A percentile compares a stretch with the other conserved stretches of the same genome.
phyloP scores from a whole-genome alignment of 2,797 vertebrate species.

The Sardinella longiceps region DNA sequence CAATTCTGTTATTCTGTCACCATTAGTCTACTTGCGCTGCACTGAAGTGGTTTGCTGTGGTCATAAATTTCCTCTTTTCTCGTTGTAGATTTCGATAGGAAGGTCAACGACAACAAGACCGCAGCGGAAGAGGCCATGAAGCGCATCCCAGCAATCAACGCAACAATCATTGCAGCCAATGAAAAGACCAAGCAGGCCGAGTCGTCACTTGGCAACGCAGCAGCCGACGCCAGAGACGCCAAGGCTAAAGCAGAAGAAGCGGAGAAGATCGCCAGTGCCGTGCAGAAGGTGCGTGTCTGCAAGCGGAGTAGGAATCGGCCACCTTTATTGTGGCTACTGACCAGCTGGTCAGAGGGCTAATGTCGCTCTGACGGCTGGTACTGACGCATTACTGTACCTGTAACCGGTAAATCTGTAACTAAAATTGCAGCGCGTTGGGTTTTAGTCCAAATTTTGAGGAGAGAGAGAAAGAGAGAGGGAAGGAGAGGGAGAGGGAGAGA shows the following conservation, averaged over 20 bases:
- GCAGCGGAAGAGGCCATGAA: slow-evolving; percentile 91
- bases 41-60: background rate
- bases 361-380: background rate
- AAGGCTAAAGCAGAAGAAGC: slow-evolving; percentile 89
- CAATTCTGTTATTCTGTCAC: background rate
- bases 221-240: slow-evolving; percentile 85
- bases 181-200: slow-evolving; percentile 89
- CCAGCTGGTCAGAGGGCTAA: background rate
- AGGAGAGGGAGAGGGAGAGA: too few relatives aligned
- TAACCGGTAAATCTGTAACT: too few relatives aligned
- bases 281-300: slow-evolving; percentile 83
- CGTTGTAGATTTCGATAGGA: slow-evolving; percentile 86
- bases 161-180: slow-evolving; percentile 85
- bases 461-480: too few relatives aligned
- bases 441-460: too few relatives aligned
- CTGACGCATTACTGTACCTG: background rate
- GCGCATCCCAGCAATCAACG: slow-evolving; percentile 88
- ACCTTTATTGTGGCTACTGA: background rate
- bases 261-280: slow-evolving; percentile 82
- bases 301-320: too few relatives aligned
- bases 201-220: slow-evolving; percentile 84
- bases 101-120: slow-evolving; percentile 97
- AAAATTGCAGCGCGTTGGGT: too few relatives aligned
- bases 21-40: background rate
- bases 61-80: slow-evolving; percentile 6